Percentiles rank a stretch among this genome's conserved stretches.
Evolutionary conservation across 2,113 vertebrate species (phyloP).

Genomic region (Pipra filicauda): DNA sequence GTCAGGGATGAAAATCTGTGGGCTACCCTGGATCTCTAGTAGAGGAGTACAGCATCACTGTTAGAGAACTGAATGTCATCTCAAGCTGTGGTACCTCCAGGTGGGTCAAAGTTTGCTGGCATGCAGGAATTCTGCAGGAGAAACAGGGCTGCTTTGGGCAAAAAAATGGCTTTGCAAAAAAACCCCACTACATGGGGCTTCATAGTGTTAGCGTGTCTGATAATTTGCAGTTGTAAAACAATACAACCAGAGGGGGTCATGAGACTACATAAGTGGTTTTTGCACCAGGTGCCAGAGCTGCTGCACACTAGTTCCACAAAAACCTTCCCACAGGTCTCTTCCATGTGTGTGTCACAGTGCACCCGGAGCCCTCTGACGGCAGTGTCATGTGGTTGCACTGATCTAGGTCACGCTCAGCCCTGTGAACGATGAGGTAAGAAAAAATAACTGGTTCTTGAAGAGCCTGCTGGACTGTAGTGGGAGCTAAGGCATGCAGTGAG

Average conservation of each 20-base stretch:
- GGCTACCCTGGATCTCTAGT: neutral
- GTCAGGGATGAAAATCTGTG: neutral
- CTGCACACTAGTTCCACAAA: neutral
- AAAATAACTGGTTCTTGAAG: neutral
- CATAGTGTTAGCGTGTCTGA: neutral
- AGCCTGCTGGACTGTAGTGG: neutral
- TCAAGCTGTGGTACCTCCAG: neutral
- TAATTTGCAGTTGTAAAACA: neutral
- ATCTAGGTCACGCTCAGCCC: neutral
- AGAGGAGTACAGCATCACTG: rapidly evolving
- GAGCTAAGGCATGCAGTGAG: neutral
- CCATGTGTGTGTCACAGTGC: rapidly evolving
- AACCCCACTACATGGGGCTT: neutral
- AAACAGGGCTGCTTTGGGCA: neutral
- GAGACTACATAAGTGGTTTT: neutral
- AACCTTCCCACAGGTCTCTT: neutral
- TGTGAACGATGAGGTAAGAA: rapidly evolving
- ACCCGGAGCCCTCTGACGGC: neutral
- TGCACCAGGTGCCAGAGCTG: neutral
- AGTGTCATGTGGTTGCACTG: neutral
- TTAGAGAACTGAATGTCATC: neutral
- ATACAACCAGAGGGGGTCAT: rapidly evolving
- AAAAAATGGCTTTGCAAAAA: neutral
- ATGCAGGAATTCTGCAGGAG: neutral
- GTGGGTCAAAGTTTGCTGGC: neutral